phyloP scores from a whole-genome alignment of 2,113 vertebrate species.

The Oplegnathus fasciatus region DNA sequence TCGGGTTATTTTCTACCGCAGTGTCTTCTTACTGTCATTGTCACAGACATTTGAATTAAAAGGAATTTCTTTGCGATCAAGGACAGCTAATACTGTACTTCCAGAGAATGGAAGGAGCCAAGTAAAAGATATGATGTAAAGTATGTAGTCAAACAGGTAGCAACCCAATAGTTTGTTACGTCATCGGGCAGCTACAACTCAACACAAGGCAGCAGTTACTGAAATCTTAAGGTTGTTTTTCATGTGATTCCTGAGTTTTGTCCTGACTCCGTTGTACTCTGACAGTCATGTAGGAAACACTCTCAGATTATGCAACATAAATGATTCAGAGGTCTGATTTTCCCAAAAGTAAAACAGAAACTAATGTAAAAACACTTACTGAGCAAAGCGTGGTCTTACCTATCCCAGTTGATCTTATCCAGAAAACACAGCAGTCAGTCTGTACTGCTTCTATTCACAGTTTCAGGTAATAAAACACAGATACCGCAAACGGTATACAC shows the following conservation, averaged over 20 bases:
- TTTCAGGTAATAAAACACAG: conserved; percentile 24
- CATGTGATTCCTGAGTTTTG: conserved; percentile 2
- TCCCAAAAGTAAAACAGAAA: not conserved
- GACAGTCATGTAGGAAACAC: conserved; percentile 2
- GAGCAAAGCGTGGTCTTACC: conserved; percentile 54
- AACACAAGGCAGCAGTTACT: conserved; percentile 1
- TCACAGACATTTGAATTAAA: not conserved
- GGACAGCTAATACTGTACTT: not conserved
- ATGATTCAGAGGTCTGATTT: conserved; percentile 7
- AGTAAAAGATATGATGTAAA: conserved; percentile 12
- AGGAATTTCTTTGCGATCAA: conserved; percentile 21
- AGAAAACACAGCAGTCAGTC: not conserved
- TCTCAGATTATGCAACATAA: conserved; percentile 17
- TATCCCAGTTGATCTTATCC: conserved; percentile 3
- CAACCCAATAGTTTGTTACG: conserved; percentile 23
- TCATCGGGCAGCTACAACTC: not conserved
- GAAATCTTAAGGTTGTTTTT: not conserved
- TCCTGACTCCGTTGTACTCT: not conserved
- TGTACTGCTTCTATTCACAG: conserved; percentile 28
- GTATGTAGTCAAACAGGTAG: conserved; percentile 79
- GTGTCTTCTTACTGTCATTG: not conserved
- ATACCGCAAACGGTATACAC: conserved; percentile 14
- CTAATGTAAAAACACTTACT: not conserved
- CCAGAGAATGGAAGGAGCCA: conserved; percentile 1
- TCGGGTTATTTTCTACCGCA: not conserved